These are phyloP conservation scores for Rhinopithecus roxellana DNA, from an alignment of 2,113 vertebrate genomes.

Conservation along the genomic window DNA sequence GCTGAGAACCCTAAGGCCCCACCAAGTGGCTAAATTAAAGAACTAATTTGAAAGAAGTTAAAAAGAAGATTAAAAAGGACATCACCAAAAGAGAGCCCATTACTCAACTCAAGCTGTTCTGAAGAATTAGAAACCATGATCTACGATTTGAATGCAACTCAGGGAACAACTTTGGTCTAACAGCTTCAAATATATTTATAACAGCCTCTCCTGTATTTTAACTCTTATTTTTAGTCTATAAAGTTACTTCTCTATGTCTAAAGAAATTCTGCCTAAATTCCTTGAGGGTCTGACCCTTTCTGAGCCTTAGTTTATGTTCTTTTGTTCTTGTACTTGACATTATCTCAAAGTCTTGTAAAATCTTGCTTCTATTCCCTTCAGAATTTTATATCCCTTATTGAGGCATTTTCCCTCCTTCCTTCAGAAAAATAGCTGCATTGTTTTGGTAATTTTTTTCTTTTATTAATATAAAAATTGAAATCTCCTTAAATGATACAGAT, in stretches of 20 bases:
- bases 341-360: constrained; percentile 85
- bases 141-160: constrained; percentile 58
- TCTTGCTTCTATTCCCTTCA: constrained; percentile 85
- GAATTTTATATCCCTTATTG: constrained; percentile 81
- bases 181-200: constrained; percentile 73
- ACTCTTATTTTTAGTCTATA: constrained; percentile 81
- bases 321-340: constrained; percentile 87
- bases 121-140: constrained; percentile 58
- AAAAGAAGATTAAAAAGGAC: constrained; percentile 64
- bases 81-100: constrained; percentile 23
- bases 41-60: constrained; percentile 56
- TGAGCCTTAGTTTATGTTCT: constrained; percentile 84
- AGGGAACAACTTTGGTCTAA: constrained; percentile 60
- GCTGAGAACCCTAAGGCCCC: background rate
- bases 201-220: constrained; percentile 57
- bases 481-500: constrained; percentile 54
- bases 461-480: constrained; percentile 57
- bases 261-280: constrained; percentile 85
- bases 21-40: constrained; percentile 47
- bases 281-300: constrained; percentile 87
- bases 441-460: constrained; percentile 64
- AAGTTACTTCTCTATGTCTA: constrained; percentile 80
- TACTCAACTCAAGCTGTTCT: constrained; percentile 39
- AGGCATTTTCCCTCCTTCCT: constrained; percentile 68
- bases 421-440: constrained; percentile 60